Evolutionary conservation across 2,797 vertebrate species (phyloP).

Genomic region (Harpagifer antarcticus): DNA sequence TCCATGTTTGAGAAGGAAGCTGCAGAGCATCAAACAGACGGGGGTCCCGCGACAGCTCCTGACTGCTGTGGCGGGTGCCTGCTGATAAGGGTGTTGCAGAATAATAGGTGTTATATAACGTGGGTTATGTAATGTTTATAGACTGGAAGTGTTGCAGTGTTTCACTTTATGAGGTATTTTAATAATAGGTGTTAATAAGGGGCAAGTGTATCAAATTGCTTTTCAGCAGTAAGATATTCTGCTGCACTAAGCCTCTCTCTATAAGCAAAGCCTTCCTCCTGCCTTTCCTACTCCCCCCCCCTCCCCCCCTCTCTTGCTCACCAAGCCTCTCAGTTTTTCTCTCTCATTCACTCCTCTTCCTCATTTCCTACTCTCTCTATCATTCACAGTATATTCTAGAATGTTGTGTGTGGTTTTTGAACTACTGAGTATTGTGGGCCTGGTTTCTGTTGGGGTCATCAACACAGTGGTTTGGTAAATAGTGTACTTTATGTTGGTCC

Average conservation of each 20-base stretch:
- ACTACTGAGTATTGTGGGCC: slow-evolving; percentile 9
- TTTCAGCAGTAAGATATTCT: slow-evolving; percentile 42
- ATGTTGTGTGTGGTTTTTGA: slow-evolving; percentile 23
- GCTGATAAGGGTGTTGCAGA: slow-evolving; percentile 36
- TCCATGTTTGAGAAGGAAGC: slow-evolving; percentile 41
- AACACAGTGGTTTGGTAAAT: slow-evolving; percentile 41
- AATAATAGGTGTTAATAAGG: slow-evolving; percentile 63
- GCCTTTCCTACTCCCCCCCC: not conserved
- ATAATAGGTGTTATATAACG: slow-evolving; percentile 61
- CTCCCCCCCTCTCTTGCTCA: slow-evolving; percentile 2
- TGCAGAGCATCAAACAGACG: slow-evolving; percentile 22
- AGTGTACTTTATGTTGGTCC: slow-evolving; percentile 14
- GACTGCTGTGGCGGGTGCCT: slow-evolving; percentile 18
- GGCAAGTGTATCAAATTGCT: slow-evolving; percentile 55
- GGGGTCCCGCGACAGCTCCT: slow-evolving; percentile 4
- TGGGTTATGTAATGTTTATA: slow-evolving; percentile 65
- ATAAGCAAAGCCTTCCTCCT: slow-evolving; percentile 23
- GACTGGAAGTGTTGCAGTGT: slow-evolving; percentile 51
- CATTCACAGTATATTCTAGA: slow-evolving; percentile 38
- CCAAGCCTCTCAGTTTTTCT: slow-evolving; percentile 15
- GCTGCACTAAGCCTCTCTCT: slow-evolving; percentile 41
- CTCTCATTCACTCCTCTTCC: slow-evolving; percentile 9
- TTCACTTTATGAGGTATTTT: slow-evolving; percentile 59
- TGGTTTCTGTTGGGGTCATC: not conserved
- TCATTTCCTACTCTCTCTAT: slow-evolving; percentile 24